Conservation (phyloP, 1,140 invertebrate species). For the Atta cephalotes region DNA sequence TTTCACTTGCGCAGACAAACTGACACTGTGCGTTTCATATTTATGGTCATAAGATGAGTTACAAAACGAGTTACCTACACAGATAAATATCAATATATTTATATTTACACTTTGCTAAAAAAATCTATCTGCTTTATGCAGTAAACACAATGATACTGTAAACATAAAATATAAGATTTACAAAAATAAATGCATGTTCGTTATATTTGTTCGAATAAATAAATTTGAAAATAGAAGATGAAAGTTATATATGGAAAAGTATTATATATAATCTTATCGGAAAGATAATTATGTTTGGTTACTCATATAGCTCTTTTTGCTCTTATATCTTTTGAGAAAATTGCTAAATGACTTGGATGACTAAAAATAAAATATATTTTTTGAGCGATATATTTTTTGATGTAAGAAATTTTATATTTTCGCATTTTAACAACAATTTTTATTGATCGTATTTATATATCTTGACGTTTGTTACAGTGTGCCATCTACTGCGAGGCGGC, state of each 20-base stretch:
- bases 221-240: neutral
- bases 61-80: neutral
- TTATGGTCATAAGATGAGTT: neutral
- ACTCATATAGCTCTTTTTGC: neutral
- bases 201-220: neutral
- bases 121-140: neutral
- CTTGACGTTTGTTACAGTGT: constrained; percentile 90
- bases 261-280: neutral
- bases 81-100: neutral
- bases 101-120: constrained; percentile 9
- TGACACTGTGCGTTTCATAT: constrained; percentile 13
- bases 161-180: neutral
- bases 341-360: neutral
- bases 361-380: neutral
- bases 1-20: constrained; percentile 33
- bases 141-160: neutral
- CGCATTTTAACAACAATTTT: neutral
- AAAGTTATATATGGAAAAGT: neutral
- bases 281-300: neutral
- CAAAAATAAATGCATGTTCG: neutral
- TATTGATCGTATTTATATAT: neutral
- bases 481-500: constrained; percentile 93
- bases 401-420: neutral
- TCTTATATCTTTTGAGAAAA: neutral
- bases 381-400: neutral